Evolutionary conservation across 2,797 vertebrate species (phyloP).

Genomic region (Alosa sapidissima): DNA sequence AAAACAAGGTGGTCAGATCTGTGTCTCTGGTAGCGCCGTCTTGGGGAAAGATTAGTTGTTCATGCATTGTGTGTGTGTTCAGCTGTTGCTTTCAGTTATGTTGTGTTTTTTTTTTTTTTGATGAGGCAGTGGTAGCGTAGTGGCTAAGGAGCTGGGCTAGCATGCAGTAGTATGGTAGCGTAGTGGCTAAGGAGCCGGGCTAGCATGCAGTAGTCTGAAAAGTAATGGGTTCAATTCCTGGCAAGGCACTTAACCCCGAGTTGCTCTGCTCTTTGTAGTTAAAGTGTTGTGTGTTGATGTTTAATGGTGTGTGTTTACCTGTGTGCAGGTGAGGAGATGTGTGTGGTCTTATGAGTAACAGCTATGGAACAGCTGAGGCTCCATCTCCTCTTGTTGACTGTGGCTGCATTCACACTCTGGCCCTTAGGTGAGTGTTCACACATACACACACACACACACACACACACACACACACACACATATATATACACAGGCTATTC

Average conservation of each 20-base stretch:
- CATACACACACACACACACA: background rate
- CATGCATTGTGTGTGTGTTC: background rate
- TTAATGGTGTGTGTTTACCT: background rate
- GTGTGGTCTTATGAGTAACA: slow-evolving; percentile 67
- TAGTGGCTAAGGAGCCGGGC: no score
- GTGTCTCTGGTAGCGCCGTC: background rate
- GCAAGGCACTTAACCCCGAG: no score
- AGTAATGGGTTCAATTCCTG: no score
- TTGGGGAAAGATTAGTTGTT: background rate
- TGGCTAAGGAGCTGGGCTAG: no score
- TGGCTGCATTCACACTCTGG: slow-evolving; percentile 45
- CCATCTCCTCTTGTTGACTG: slow-evolving; percentile 50
- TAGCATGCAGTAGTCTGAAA: no score
- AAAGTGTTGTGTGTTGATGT: background rate
- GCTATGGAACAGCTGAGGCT: slow-evolving; percentile 67
- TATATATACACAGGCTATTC: background rate
- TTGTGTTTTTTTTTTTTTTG: background rate
- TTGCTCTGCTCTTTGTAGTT: background rate
- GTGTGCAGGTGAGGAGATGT: slow-evolving; percentile 66
- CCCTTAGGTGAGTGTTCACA: slow-evolving; percentile 66
- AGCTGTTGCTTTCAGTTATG: no score
- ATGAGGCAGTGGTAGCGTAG: no score
- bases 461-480: background rate
- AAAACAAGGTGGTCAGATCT: background rate
- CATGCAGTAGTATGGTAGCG: no score